Percentiles rank a stretch among this genome's conserved stretches.
phyloP scores from a whole-genome alignment of 2,888 invertebrate genomes.

The Himalopsyche anomala region DNA sequence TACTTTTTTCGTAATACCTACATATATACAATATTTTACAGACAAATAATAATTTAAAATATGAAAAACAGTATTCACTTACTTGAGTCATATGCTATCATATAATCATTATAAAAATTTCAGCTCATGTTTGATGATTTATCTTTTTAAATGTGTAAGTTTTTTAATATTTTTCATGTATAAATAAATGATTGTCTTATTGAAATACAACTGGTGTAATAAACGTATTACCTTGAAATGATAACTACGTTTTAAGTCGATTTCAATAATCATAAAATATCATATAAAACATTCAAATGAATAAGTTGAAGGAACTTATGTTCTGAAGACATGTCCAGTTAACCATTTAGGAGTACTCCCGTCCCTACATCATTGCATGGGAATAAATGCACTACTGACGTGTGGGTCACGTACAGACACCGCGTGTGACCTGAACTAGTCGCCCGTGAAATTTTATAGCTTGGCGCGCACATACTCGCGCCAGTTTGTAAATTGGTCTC shows the following conservation, averaged over 20 bases:
- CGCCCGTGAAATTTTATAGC: conserved; percentile 64
- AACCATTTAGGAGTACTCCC: conserved; percentile 7
- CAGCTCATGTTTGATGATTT: too few species aligned
- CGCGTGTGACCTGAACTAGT: conserved; percentile 56
- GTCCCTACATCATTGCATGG: conserved; percentile 33
- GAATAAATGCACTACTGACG: conserved; percentile 46
- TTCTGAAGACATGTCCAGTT: conserved; percentile 41
- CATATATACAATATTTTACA: too few species aligned
- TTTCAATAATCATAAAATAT: not conserved
- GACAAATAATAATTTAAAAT: too few species aligned
- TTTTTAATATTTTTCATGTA: too few species aligned
- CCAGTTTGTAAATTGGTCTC: conserved; percentile 57
- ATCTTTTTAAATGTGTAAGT: too few species aligned
- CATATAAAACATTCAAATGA: conserved; percentile 31
- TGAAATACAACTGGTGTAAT: too few species aligned
- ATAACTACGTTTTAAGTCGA: not conserved
- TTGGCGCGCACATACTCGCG: conserved; percentile 53
- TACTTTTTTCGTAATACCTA: too few species aligned
- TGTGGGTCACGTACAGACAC: conserved; percentile 55
- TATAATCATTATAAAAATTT: too few species aligned
- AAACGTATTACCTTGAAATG: not conserved
- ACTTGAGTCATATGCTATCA: too few species aligned
- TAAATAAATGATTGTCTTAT: too few species aligned
- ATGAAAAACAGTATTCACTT: too few species aligned
- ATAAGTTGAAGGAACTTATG: conserved; percentile 23